Base-by-base conservation (phyloP, 2,113 vertebrate species). In the Dicentrarchus labrax region DNA sequence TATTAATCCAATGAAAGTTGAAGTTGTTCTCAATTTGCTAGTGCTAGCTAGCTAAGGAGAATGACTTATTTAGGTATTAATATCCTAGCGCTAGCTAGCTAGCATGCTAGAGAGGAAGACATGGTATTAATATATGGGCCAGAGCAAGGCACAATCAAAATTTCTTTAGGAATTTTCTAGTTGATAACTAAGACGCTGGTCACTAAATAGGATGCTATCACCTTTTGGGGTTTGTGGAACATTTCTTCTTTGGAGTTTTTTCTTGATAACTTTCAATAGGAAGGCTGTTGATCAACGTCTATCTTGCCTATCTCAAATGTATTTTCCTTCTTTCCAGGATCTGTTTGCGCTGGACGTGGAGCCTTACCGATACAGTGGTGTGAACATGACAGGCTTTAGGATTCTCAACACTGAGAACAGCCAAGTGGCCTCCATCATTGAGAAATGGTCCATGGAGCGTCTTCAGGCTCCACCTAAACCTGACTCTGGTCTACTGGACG, bases 371-470 rank as follows among this genome's bases (percentile, higher is more conserved):
- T 99, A 97, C 87, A 99, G 98, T 84, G 98, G 98, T 1, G 98
- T 99, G 73, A 99, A 99, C 88, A 99, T 99, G 98, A 99, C 98
- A 1, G 98, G 98, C 54, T 99, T 99, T 91, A 96, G 98, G 91
- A 99, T 99, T 87, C 93, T 99, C 74, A 99, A 99, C 91, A 99
- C 97, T 0, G 98, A 99, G 92, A 99, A 98, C 45, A 98, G 95
- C 76, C 98, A 99, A 79, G 98, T 99, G 70, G 96, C 98, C 9
- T 99, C 98, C 17, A 99, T 99, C 90, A 98, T 99, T 10, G 98
- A 99, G 90, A 99, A 99, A 73, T 99, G 98, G 98, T 99, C 98
- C 0, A 99, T 99, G 98, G 98, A 99, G 90, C 90, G 98, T 64
- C 94, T 99, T 45, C 98, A 99, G 93, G 98, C 98, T 47, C 98